Evolutionary conservation across 2,113 vertebrate genomes (phyloP).

Genomic region (Pyxicephalus adspersus): DNA sequence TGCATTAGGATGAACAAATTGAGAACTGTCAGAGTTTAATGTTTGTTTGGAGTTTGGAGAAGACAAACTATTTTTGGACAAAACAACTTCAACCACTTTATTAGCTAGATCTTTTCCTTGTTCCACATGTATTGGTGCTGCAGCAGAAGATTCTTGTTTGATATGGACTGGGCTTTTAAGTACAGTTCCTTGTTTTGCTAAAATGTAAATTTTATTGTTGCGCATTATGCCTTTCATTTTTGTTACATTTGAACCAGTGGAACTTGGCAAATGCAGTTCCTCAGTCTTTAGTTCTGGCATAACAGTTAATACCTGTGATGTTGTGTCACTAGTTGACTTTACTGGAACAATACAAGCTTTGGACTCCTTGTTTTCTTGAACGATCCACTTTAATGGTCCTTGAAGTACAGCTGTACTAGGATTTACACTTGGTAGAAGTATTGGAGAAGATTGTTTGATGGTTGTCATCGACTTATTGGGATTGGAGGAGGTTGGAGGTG

Average conservation of each 20-base stretch:
- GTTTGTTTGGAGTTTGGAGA: constrained; percentile 58
- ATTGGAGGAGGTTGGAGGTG: constrained; percentile 58
- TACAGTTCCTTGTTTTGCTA: constrained; percentile 74
- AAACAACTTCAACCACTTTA: constrained; percentile 70
- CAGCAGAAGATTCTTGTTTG: not conserved
- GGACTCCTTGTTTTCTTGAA: constrained; percentile 72
- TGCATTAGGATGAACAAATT: constrained; percentile 6
- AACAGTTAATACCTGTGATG: constrained; percentile 75
- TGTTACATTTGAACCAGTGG: constrained; percentile 60
- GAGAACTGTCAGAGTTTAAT: not conserved
- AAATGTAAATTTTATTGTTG: constrained; percentile 81
- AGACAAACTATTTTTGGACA: constrained; percentile 68
- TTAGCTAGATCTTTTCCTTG: constrained; percentile 64
- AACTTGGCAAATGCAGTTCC: constrained; percentile 43
- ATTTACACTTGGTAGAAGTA: not conserved
- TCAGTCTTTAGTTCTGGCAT: constrained; percentile 66
- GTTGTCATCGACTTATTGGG: constrained; percentile 52
- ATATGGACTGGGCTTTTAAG: constrained; percentile 56
- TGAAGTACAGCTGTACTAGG: constrained; percentile 58
- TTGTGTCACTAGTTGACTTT: constrained; percentile 71
- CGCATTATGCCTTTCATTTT: constrained; percentile 80
- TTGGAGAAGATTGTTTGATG: constrained; percentile 40
- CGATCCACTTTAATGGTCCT: constrained; percentile 81
- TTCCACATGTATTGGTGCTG: not conserved
- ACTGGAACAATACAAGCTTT: constrained; percentile 70